Base-by-base conservation (phyloP, 2,797 vertebrate genomes). In the Pipistrellus kuhlii region DNA sequence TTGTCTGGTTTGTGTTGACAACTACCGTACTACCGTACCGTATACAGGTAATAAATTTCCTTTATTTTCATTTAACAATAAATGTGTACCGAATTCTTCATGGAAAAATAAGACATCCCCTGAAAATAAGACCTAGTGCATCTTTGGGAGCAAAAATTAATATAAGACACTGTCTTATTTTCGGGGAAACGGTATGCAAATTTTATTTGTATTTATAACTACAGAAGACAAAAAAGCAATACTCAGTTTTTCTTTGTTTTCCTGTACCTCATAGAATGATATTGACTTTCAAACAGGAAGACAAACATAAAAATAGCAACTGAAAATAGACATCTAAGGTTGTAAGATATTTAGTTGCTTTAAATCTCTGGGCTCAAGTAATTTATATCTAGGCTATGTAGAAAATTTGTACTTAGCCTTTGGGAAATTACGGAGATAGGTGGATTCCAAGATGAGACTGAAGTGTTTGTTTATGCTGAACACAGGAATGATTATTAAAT, bases 391-490 rank as follows among this genome's bases (percentile, higher is more conserved):
- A 80, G 59, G 64, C 30, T 59, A 27, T 71, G 44, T 68, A 88
- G 64, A 93, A 87, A 91, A 83, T 71, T 84, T 57, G 55, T 41
- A 82, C 48, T 20, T 85, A 80, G 9, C 20, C 17, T 53, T 85
- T 66, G 55, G 51, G 18, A 94, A 92, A 93, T 73, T 76, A 30
- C 6, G n/a, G 30, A 94, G 71, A 80, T 2, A 77, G 35, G 8
- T 75, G 23, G 38, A 80, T 87, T 93, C 48, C 41, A 87, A 68
- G 69, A 76, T 84, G 62, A 69, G n/a, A 69, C 30, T 44, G 5
- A 86, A 53, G 27, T 77, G 27, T 88, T 93, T 87, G 81, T 90
- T 91, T 38, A 94, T 30, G 44, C 41, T 87, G 76, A 93, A 81
- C 30, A 76, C 59, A 32, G 27, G 35, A 87, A 57, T 69, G 51